Base-by-base conservation (phyloP, 2,888 invertebrate genomes). In the Eumerus sabulonum region DNA sequence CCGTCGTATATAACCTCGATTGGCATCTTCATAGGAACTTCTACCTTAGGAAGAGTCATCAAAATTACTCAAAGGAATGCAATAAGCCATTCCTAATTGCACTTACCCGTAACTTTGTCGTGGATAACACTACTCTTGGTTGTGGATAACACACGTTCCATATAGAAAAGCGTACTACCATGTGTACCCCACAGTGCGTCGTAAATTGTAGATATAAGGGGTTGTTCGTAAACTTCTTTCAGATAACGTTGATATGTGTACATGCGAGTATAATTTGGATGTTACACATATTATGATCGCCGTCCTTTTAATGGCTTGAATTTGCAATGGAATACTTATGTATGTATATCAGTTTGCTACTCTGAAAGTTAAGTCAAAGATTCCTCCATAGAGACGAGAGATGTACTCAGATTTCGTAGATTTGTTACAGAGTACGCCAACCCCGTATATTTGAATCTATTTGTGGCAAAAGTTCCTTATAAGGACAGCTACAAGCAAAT, bases 1-100 rank as follows among this genome's bases (percentile, higher is more conserved):
- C 27, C 2, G 27, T 7, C 27, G 40, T 40, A 68, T 47, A 57
- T 17, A 67, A 72, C 77, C 72, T 47, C 77, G 62, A 62, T 47
- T 72, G 56, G 56, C 36, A 71, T 54, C 18, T 63, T 47, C 19
- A 38, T 40, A 47, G 27, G 16, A 47, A 68, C 12, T 45, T 4
- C 27, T 2, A 27, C 48, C 67, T 53, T 12, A 59, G 54, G n/a
- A 54, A 60, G 60, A 64, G 56, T 40, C 70, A 79, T 79, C 74
- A 79, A 79, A 79, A 64, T 74, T 74, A 79, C 74, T 79, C 68
- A 74, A 74, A 79, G 68, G 59, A 79, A 56, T 79, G 79, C 68
- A 79, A 79, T 79, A 79, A 73, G 73, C 73, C 62, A 42, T 47
- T 53, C 77, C 72, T 77, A 77, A 72, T 72, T 77, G 72, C 60